Evolutionary conservation across 1,140 invertebrate species (phyloP).

Genomic region (Venturia canescens): DNA sequence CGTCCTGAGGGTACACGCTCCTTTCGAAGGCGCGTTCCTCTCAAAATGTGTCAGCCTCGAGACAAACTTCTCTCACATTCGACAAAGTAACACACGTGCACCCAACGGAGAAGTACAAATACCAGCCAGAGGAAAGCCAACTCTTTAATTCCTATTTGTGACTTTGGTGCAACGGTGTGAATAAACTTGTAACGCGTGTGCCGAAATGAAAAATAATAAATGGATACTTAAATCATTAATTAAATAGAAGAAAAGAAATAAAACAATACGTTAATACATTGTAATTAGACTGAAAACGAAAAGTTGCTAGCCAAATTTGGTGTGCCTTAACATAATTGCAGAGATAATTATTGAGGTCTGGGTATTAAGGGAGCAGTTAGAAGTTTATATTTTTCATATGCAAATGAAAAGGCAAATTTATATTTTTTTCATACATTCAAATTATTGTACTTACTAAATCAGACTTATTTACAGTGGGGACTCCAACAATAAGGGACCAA

Average conservation of each 20-base stretch:
- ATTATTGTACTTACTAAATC: constrained; percentile 39
- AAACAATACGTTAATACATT: constrained; percentile 31
- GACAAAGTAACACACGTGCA: neutral
- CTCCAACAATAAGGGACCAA: constrained; percentile 67
- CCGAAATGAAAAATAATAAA: neutral
- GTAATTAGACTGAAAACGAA: constrained; percentile 51
- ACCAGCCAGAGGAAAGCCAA: neutral
- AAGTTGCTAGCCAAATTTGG: constrained; percentile 75
- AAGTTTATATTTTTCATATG: neutral
- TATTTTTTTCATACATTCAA: neutral
- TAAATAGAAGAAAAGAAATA: constrained; percentile 24
- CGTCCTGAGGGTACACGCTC: neutral
- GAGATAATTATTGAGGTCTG: constrained; percentile 66
- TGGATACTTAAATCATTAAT: neutral
- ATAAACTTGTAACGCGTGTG: neutral
- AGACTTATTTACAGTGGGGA: constrained; percentile 70
- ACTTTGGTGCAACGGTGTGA: neutral
- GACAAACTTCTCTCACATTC: neutral
- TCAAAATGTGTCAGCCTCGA: neutral
- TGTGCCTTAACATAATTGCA: constrained; percentile 74
- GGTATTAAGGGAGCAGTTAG: constrained; percentile 61
- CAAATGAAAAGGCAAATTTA: neutral
- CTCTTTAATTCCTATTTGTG: neutral
- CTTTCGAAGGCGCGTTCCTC: neutral
- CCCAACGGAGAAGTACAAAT: constrained; percentile 6